phyloP scores from a whole-genome alignment of 2,113 vertebrate genomes.

The Gavialis gangeticus region DNA sequence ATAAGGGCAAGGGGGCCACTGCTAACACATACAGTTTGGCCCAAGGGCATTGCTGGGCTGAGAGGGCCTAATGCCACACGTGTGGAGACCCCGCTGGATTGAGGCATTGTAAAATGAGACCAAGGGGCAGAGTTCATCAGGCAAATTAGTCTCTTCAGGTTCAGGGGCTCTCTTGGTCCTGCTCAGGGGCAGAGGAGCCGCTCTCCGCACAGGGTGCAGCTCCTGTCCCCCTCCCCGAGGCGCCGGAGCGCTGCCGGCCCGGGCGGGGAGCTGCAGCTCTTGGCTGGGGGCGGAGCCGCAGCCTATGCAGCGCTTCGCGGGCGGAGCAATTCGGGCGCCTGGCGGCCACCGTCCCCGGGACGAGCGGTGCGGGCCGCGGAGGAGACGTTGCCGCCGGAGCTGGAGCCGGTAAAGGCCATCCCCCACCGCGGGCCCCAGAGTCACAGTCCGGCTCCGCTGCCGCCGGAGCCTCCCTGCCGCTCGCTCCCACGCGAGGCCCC shows the following conservation, averaged over 20 bases:
- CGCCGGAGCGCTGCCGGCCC: neutral
- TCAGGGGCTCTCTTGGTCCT: no score
- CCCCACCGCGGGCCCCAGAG: neutral
- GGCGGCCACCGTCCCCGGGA: neutral
- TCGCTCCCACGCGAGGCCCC: no score
- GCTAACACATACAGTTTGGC: neutral
- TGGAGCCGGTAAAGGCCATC: slow-evolving; percentile 12
- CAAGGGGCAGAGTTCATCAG: no score
- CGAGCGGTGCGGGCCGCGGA: neutral
- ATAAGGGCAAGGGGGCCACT: neutral
- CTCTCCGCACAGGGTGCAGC: neutral
- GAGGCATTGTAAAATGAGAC: no score
- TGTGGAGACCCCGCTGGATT: no score
- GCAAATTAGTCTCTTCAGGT: no score
- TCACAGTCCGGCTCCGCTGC: neutral
- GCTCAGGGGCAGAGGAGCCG: neutral
- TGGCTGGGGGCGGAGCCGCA: neutral
- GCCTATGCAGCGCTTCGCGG: neutral
- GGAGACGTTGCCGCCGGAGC: neutral
- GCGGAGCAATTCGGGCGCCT: neutral
- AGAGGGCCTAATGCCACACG: no score
- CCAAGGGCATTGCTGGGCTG: no score
- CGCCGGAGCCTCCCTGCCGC: neutral
- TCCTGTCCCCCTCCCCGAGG: rapidly evolving
- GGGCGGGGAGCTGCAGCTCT: neutral